Conservation (phyloP, 2,113 vertebrate genomes). For the Eulemur rufifrons region DNA sequence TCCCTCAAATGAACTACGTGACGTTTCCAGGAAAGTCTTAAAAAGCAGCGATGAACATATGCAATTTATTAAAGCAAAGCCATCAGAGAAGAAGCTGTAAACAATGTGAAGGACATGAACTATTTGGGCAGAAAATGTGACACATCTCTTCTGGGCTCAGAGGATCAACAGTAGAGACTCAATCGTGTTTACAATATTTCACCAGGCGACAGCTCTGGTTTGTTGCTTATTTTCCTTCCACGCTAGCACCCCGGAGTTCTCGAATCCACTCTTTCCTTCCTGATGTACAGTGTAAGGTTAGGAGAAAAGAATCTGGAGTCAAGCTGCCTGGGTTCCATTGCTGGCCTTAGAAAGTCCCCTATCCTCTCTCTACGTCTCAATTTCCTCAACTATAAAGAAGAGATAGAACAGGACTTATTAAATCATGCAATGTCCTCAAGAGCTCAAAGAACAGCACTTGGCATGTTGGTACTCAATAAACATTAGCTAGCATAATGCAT, state of each 20-base stretch:
- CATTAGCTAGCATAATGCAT: background rate
- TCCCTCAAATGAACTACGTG: slow-evolving; percentile 73
- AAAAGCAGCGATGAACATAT: slow-evolving; percentile 61
- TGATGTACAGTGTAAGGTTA: background rate
- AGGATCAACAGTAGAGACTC: background rate
- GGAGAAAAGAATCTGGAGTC: background rate
- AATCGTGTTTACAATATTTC: background rate
- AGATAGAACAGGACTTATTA: background rate
- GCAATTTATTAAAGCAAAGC: slow-evolving; percentile 73
- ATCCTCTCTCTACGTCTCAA: background rate
- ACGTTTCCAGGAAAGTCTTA: slow-evolving; percentile 73
- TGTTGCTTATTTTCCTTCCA: background rate
- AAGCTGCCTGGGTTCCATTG: background rate
- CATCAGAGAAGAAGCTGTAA: slow-evolving; percentile 67
- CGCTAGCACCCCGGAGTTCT: no score
- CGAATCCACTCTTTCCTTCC: background rate
- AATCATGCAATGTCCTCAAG: background rate
- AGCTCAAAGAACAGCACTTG: background rate
- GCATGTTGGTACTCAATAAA: background rate
- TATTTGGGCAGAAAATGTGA: slow-evolving; percentile 55
- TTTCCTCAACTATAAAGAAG: background rate
- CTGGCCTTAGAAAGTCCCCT: background rate
- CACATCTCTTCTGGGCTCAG: background rate
- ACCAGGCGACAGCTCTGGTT: background rate
- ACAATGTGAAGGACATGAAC: slow-evolving; percentile 67